phyloP scores from a whole-genome alignment of 30 jellyfish, hydroid and myxozoan genomes.

The Aurelia sp. region DNA sequence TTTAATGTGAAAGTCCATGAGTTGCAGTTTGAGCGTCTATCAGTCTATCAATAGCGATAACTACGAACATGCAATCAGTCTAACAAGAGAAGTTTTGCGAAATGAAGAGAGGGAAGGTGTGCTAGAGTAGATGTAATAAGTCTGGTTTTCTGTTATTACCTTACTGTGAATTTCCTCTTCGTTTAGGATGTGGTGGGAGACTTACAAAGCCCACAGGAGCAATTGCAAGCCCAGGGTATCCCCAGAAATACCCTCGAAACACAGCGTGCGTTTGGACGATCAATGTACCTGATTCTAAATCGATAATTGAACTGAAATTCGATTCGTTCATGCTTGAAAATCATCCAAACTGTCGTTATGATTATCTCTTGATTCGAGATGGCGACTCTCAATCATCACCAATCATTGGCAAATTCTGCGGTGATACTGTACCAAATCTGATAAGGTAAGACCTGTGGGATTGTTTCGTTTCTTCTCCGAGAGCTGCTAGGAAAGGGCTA shows the following conservation, averaged over 20 bases:
- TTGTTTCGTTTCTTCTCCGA: too few species aligned
- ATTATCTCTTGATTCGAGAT: slow-evolving; percentile 71
- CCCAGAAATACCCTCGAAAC: slow-evolving; percentile 70
- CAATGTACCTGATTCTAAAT: slow-evolving; percentile 61
- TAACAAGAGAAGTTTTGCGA: too few species aligned
- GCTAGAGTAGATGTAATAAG: too few species aligned
- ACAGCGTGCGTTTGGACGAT: slow-evolving; percentile 69
- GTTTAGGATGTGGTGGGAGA: slow-evolving; percentile 78
- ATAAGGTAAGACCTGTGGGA: too few species aligned
- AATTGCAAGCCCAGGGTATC: slow-evolving; percentile 57
- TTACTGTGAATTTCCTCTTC: neutral
- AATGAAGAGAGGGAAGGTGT: too few species aligned
- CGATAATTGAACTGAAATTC: slow-evolving; percentile 50
- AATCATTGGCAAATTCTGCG: slow-evolving; percentile 77
- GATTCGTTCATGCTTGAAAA: slow-evolving; percentile 61
- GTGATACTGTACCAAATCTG: slow-evolving; percentile 37
- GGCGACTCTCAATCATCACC: slow-evolving; percentile 71
- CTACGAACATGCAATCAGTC: too few species aligned
- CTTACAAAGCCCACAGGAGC: slow-evolving; percentile 51
- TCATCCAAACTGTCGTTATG: slow-evolving; percentile 73
- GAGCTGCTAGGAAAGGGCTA: too few species aligned
- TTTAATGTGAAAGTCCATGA: too few species aligned
- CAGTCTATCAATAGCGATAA: too few species aligned
- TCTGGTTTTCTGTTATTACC: too few species aligned
- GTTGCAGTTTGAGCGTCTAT: too few species aligned